phyloP scores from a whole-genome alignment of 2,797 vertebrate genomes.

The Phrynocephalus forsythii region DNA sequence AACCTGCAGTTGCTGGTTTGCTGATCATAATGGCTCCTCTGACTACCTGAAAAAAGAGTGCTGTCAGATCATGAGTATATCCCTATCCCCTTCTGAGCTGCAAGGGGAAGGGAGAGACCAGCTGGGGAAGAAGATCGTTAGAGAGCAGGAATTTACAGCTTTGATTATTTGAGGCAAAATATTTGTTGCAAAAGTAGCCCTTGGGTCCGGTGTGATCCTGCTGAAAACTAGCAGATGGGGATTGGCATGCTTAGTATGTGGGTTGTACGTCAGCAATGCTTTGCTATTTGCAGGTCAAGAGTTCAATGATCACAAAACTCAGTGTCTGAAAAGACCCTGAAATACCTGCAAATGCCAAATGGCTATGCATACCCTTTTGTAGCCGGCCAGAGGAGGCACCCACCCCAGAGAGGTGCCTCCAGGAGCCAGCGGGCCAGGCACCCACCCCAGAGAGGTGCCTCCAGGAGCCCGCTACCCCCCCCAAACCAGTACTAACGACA shows the following conservation, averaged over 20 bases:
- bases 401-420: no score
- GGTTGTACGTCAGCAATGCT: neutral
- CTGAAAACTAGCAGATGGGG: neutral
- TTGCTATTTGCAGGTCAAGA: neutral
- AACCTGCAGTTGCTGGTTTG: no score
- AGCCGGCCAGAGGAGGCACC: no score
- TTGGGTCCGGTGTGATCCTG: neutral
- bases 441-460: no score
- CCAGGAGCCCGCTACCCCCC: no score
- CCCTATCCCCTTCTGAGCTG: neutral
- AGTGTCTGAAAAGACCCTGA: neutral
- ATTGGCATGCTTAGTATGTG: neutral
- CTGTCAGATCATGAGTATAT: neutral
- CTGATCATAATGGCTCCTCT: no score
- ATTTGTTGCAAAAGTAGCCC: neutral
- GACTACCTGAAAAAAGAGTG: no score
- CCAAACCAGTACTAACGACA: no score
- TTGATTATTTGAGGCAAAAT: neutral
- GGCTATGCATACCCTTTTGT: no score
- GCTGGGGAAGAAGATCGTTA: neutral
- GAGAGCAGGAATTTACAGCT: neutral
- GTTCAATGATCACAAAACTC: neutral
- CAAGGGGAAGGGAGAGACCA: no score
- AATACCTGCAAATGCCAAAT: neutral
- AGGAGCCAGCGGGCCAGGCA: no score